phyloP scores from a whole-genome alignment of 53 echinoderm and acorn worm species.

The Antedon mediterranea region DNA sequence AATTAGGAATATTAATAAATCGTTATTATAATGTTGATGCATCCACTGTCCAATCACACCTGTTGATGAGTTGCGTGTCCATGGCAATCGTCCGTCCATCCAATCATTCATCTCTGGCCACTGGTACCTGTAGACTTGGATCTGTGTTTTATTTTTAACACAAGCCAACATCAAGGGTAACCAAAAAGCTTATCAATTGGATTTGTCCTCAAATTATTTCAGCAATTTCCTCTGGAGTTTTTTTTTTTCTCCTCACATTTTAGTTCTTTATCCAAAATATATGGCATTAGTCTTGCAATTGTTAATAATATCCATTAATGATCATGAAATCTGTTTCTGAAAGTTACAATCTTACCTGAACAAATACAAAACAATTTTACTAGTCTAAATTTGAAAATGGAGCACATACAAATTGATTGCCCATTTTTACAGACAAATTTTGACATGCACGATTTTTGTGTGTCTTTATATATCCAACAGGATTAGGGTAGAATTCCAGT shows the following conservation, averaged over 20 bases:
- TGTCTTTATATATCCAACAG: background rate
- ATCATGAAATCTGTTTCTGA: too few relatives aligned
- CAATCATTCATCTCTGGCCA: background rate
- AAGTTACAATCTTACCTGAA: background rate
- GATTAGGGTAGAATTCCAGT: background rate
- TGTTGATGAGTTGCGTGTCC: too few relatives aligned
- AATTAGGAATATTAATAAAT: too few relatives aligned
- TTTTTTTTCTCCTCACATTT: background rate
- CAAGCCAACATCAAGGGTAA: background rate
- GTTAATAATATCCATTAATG: background rate
- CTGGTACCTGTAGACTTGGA: background rate
- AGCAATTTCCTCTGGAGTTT: background rate
- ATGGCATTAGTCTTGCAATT: too few relatives aligned
- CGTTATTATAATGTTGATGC: too few relatives aligned
- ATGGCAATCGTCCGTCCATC: background rate
- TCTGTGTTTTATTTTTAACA: background rate
- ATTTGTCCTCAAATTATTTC: background rate
- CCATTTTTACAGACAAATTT: background rate
- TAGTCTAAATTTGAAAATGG: background rate
- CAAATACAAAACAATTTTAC: background rate
- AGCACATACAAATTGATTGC: background rate
- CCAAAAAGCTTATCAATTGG: background rate
- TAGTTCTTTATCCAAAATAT: background rate
- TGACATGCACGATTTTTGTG: background rate
- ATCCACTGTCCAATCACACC: too few relatives aligned